These are phyloP conservation scores for Lithophane socia DNA, from an alignment of 2,888 invertebrate genomes.

Conservation along the genomic window DNA sequence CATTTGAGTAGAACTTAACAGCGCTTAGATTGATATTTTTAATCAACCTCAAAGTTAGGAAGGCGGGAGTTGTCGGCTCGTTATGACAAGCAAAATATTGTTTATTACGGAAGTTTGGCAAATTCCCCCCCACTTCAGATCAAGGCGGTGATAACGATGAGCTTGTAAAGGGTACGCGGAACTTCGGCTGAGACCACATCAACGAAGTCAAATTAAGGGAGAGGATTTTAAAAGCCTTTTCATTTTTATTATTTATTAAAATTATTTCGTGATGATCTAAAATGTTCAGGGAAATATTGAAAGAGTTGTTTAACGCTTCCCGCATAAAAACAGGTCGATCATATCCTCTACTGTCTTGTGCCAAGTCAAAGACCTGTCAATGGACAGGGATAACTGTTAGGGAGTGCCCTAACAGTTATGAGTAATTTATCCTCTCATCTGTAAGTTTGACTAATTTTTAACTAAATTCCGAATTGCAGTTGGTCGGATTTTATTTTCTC, in stretches of 20 bases:
- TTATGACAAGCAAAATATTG: constrained; percentile 78
- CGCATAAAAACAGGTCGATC: neutral
- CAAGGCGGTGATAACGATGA: constrained; percentile 64
- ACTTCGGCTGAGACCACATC: constrained; percentile 50
- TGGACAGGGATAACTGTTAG: too few species aligned
- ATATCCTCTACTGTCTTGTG: neutral
- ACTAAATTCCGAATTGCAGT: too few species aligned
- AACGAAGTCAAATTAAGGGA: constrained; percentile 25
- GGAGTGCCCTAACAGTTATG: too few species aligned
- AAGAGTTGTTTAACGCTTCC: neutral
- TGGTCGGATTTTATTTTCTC: neutral
- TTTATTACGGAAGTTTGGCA: constrained; percentile 75
- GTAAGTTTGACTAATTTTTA: too few species aligned
- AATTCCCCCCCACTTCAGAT: constrained; percentile 59
- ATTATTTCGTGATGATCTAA: constrained; percentile 15
- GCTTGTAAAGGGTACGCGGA: constrained; percentile 62
- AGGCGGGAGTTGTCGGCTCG: constrained; percentile 66
- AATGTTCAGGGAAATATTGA: neutral
- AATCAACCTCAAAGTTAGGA: constrained; percentile 77
- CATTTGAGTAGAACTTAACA: constrained; percentile 59
- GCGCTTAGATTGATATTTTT: constrained; percentile 78
- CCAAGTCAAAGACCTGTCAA: neutral
- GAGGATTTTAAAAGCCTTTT: constrained; percentile 26
- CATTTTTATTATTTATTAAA: constrained; percentile 10
- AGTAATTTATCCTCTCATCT: too few species aligned